Evolutionary conservation across 2,113 vertebrate species (phyloP).

Genomic region (Percina caprodes): DNA sequence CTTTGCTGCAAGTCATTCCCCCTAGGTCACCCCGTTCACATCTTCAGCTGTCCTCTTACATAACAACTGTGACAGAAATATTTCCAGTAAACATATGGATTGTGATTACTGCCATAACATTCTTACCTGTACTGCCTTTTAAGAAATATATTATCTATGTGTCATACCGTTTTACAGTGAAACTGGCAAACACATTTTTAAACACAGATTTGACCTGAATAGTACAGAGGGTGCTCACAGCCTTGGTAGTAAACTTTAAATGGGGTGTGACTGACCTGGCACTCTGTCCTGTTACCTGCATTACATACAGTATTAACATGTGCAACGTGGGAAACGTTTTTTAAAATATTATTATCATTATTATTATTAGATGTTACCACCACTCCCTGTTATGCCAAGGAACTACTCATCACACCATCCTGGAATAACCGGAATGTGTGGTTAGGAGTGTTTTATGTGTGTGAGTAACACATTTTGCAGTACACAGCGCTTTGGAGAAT

Average conservation of each 20-base stretch:
- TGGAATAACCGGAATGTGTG: constrained; percentile 29
- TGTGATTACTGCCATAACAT: neutral
- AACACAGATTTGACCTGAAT: neutral
- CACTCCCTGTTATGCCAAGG: neutral
- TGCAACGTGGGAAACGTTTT: neutral
- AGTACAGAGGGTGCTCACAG: constrained; percentile 9
- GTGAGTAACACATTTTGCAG: constrained; percentile 1
- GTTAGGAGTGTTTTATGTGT: neutral
- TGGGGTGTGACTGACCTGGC: constrained; percentile 10
- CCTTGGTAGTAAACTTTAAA: neutral
- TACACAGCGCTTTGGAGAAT: constrained; percentile 5
- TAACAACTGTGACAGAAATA: neutral
- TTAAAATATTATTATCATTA: neutral
- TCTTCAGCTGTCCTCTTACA: too few relatives aligned
- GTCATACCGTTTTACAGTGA: neutral
- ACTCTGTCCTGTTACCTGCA: neutral
- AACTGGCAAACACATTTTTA: neutral
- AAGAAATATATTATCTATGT: neutral
- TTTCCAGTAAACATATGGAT: neutral
- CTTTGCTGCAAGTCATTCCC: too few relatives aligned
- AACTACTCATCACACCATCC: neutral
- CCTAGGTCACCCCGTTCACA: too few relatives aligned
- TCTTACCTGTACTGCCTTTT: neutral
- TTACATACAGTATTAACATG: neutral
- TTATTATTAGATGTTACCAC: constrained; percentile 5